A percentile compares a stretch with the other conserved stretches of the same genome.
Evolutionary conservation across 2,888 invertebrate species (phyloP).

Genomic region (Platycheirus albimanus): DNA sequence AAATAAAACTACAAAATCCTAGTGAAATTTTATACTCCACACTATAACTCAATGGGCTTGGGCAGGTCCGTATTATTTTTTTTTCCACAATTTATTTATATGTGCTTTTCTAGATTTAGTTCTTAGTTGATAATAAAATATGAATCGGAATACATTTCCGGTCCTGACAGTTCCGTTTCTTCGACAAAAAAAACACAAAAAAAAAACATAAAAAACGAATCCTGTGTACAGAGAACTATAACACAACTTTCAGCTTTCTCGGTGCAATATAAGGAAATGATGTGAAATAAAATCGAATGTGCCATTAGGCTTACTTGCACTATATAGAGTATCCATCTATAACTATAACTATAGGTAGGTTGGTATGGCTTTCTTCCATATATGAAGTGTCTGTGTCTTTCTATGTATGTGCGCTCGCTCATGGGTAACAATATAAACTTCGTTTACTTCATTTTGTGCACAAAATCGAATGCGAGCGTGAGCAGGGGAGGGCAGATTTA

Average conservation of each 20-base stretch:
- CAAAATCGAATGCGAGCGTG: conserved; percentile 52
- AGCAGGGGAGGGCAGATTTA: not conserved
- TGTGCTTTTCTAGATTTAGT: conserved; percentile 49
- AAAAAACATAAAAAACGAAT: conserved; percentile 18
- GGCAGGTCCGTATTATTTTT: conserved; percentile 40
- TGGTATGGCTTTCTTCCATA: conserved; percentile 10
- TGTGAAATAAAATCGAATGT: conserved; percentile 71
- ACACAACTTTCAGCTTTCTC: conserved; percentile 25
- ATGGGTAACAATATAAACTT: conserved; percentile 70
- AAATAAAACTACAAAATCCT: conserved; percentile 35
- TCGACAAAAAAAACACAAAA: conserved; percentile 26
- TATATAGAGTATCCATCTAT: conserved; percentile 43
- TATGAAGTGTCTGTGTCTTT: not conserved
- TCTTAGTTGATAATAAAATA: conserved; percentile 72
- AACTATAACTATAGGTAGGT: conserved; percentile 32
- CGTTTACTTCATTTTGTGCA: conserved; percentile 61
- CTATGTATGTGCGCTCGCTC: too few species aligned
- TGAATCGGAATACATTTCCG: conserved; percentile 73
- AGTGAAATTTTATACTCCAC: conserved; percentile 8
- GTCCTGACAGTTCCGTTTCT: conserved; percentile 51
- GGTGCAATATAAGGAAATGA: conserved; percentile 66
- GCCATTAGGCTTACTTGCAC: conserved; percentile 48
- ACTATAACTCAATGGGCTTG: conserved; percentile 5
- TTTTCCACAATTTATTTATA: conserved; percentile 28
- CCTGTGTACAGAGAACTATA: not conserved